A percentile compares a stretch with the other conserved stretches of the same genome.
phyloP scores from a whole-genome alignment of 2,888 invertebrate genomes.

The Limnephilus auricula region DNA sequence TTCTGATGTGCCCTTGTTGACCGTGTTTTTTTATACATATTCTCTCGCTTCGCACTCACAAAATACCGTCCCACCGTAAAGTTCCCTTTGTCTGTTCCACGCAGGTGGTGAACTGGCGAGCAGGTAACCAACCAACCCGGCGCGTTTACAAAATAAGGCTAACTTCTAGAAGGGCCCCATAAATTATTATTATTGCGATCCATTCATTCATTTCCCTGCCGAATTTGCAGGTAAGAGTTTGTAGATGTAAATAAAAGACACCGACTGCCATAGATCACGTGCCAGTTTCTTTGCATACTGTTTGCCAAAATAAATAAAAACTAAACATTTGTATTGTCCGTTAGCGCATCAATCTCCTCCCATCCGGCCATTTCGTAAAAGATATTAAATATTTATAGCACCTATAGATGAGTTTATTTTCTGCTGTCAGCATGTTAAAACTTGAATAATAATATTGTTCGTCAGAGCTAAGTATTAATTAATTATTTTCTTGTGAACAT shows the following conservation, averaged over 20 bases:
- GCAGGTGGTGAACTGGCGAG: constrained; percentile 38
- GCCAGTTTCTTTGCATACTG: not conserved
- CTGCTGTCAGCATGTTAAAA: not conserved
- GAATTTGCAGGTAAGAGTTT: not conserved
- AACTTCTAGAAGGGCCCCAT: constrained; percentile 11
- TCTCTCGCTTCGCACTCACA: constrained; percentile 3
- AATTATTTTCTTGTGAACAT: not conserved
- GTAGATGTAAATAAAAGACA: constrained; percentile 24
- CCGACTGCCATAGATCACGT: constrained; percentile 20
- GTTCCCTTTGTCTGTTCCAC: constrained; percentile 9
- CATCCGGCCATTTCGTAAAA: not conserved
- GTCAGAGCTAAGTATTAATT: not conserved
- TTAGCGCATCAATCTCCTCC: not conserved
- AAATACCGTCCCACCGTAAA: not conserved
- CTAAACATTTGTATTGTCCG: not conserved
- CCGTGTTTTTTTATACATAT: constrained; percentile 18
- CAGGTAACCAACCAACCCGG: constrained; percentile 27
- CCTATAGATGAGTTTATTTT: not conserved
- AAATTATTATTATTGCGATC: not conserved
- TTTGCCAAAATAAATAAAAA: not conserved
- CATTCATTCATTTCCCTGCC: constrained; percentile 27
- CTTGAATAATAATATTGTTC: not conserved
- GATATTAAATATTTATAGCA: not conserved
- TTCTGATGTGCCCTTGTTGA: constrained; percentile 11
- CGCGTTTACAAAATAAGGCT: not conserved